Evolutionary conservation across 2,797 vertebrate species (phyloP).

Genomic region (Monodelphis domestica): DNA sequence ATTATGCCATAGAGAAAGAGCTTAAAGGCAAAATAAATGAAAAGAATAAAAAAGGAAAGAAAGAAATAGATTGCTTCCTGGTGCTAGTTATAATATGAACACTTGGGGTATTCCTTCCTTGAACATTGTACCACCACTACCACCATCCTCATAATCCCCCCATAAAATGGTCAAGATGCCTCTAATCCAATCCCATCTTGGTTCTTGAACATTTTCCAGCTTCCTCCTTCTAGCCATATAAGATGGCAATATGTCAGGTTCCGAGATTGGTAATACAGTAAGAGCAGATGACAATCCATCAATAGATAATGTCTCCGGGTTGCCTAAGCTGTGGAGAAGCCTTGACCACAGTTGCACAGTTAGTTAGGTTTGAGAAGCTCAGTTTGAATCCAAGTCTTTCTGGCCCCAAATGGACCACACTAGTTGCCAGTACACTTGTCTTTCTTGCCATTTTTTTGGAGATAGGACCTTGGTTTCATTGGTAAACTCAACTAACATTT

Average conservation of each 20-base stretch:
- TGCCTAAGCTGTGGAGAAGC: background rate
- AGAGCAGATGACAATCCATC: background rate
- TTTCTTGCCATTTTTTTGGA: background rate
- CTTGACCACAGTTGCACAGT: background rate
- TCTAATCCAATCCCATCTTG: background rate
- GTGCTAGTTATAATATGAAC: background rate
- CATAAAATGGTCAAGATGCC: background rate
- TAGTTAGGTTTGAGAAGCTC: background rate
- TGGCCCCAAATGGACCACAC: background rate
- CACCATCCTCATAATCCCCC: no score
- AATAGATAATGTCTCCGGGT: background rate
- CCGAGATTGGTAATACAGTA: background rate
- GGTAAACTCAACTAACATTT: background rate
- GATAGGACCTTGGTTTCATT: background rate
- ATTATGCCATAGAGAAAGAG: background rate
- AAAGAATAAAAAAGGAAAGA: background rate
- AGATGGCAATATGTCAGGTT: background rate
- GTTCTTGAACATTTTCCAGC: background rate
- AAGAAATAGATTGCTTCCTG: background rate
- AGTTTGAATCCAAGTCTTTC: background rate
- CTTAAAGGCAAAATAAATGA: background rate
- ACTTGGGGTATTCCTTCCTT: background rate
- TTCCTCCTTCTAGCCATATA: background rate
- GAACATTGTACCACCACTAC: background rate
- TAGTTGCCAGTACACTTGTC: background rate